Base-by-base conservation (phyloP, 35 echinoderm and acorn worm species). In the Heliocidaris tuberculata region DNA sequence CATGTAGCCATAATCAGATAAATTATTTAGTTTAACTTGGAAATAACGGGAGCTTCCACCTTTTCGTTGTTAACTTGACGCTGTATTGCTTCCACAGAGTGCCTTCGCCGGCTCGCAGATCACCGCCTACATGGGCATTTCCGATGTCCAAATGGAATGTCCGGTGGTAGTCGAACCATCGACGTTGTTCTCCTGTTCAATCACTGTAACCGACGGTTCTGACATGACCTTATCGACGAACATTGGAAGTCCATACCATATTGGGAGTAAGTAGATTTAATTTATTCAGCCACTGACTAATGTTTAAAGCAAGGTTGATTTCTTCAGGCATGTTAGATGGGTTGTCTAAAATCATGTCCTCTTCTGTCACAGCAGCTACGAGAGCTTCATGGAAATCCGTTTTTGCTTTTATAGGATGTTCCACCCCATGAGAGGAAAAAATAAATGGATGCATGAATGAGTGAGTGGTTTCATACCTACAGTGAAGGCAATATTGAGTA, bases 171-270 rank as follows among this genome's bases (percentile, higher is more conserved):
- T 96, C 21, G 90, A 94, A 86, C 91, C 92, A 30, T 31, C 24
- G 29, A 35, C 1, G 31, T 48, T 32, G 16, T 93, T 96, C 50
- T 30, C 32, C 50, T 96, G 95, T 65, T 50, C 47, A 13, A 70
- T 93, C 15, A 92, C 91, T 9, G 71, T 96, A 30, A 78, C 49
- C 13, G 90, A 85, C 24, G 95, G 95, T 17, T 96, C 95, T 70
- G 91, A 94, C 86, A 92, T 96, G 91, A 94, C 59, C 9, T 30
- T 96, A 47, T 49, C 47, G 2, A 71, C 93, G 92, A 50, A 70
- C 42, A 27, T 96, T 5, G 56, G 65, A 31, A 48, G 50, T 93
- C 13, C 59, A 31, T 85, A 49, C 86, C 16, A 86, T 30, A 85
- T 95, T 52, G 94, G 94, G 31, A 88, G 94, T 95, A 86, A 35